Evolutionary conservation across 2,888 invertebrate genomes (phyloP), one percentile per base, ranked within the genome.

Genomic region (Andricus quercusramuli): DNA sequence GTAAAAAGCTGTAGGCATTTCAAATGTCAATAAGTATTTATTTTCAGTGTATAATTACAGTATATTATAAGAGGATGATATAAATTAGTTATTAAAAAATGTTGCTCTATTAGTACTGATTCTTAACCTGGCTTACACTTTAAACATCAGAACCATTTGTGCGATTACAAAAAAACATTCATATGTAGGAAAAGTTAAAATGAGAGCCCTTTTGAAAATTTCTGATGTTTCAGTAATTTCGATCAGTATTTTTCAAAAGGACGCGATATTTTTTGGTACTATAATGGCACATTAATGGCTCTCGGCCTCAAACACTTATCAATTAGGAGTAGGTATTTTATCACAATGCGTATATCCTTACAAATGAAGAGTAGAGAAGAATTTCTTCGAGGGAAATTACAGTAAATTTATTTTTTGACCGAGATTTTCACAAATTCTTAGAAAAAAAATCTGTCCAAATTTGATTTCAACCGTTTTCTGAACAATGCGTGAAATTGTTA

Each of bases 21-120:
- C 51, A 74, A 47, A 74, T 51, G 51, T 44, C 51, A 70, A 70
- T 56, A 74, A 56, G 56, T 74, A 74, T 74, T 74, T 74, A 56
- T 74, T 74, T 74, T 56, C 20, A 74, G 20, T 74, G 56, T 74
- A 74, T 74, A 74, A 32, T 74, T 74, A 74, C 56, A 74, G 32
- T 56, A 51, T 70, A 51, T 17, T 56, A 56, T 56, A 22, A 70
- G 70, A 70, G 51, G 47, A 74, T 37, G 56, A 74, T 74, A 74
- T 51, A 74, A 74, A 74, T 32, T 74, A 51, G 32, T 56, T 74
- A 29, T 32, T 51, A 37, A 56, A 74, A 74, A 74, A n/a, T 51
- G 51, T 32, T 70, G 47, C 25, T 62, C 25, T 29, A 62, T 51
- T 9, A 37, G 56, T 56, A 32, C n/a, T 6, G 47, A 47, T 70